Percentiles rank a stretch among this genome's conserved stretches.
These are phyloP conservation scores for Hypomecis atomaria DNA, from an alignment of 2,888 invertebrate genomes.

Conservation along the genomic window DNA sequence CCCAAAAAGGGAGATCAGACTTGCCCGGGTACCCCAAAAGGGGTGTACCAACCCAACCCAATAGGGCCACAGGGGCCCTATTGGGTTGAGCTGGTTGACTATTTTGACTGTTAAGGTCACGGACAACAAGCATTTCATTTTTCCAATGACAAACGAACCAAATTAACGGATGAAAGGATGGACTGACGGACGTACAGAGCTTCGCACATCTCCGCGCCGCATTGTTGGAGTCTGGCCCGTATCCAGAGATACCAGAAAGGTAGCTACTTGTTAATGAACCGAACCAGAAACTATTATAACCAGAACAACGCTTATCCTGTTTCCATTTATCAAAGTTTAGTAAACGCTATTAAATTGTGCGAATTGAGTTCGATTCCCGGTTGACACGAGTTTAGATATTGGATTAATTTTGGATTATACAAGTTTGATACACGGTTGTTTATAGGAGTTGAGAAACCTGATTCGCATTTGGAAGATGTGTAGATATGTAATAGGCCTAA, in stretches of 20 bases:
- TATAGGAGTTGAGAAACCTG: conserved; percentile 1
- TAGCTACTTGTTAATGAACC: conserved; percentile 23
- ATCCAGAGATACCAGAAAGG: conserved; percentile 39
- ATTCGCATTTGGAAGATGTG: not conserved
- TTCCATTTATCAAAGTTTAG: conserved; percentile 36
- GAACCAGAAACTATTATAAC: conserved; percentile 33
- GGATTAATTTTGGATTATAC: conserved; percentile 56
- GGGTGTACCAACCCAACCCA: no score
- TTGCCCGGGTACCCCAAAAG: no score
- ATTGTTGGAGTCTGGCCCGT: not conserved
- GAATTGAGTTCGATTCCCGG: conserved; percentile 49
- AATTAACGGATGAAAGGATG: no score
- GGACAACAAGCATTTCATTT: no score
- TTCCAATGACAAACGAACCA: no score
- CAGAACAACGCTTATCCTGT: conserved; percentile 32
- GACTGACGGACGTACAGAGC: no score
- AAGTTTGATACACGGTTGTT: conserved; percentile 45
- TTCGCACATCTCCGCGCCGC: no score
- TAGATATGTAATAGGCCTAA: no score
- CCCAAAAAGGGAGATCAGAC: no score
- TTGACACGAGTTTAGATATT: conserved; percentile 52
- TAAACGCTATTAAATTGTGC: conserved; percentile 38
- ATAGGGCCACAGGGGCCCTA: no score
- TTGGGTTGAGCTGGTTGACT: no score
- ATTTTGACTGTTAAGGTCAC: no score